These are phyloP conservation scores for Drosophila baimaii DNA, from an alignment of 1,140 invertebrate genomes.

Conservation along the genomic window DNA sequence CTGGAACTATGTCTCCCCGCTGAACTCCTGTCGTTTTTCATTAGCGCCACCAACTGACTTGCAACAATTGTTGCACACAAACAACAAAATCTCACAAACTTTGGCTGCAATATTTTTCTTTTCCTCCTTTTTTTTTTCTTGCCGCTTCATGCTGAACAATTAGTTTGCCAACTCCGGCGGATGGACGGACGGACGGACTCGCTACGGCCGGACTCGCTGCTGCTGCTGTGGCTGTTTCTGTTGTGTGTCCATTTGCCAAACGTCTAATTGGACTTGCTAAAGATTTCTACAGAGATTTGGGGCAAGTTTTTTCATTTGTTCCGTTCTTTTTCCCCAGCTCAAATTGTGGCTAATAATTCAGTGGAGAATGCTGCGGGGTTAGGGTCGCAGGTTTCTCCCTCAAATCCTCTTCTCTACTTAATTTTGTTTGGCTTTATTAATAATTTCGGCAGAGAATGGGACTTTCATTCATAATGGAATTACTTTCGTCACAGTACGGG, in stretches of 20 bases:
- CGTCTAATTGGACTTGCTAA: constrained; percentile 81
- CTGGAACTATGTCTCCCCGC: not conserved
- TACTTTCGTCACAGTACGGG: constrained; percentile 7
- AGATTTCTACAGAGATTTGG: constrained; percentile 82
- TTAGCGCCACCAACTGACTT: constrained; percentile 78
- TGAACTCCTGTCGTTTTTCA: constrained; percentile 70
- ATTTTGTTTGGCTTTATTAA: constrained; percentile 46
- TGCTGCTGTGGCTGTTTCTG: constrained; percentile 35
- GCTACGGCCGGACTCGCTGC: constrained; percentile 24
- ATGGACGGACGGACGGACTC: too few relatives aligned
- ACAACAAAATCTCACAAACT: constrained; percentile 48
- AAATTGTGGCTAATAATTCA: constrained; percentile 35
- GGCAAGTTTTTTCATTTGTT: constrained; percentile 55
- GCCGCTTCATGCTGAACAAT: constrained; percentile 79
- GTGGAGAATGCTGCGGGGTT: not conserved
- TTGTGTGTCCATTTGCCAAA: constrained; percentile 79
- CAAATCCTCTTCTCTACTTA: constrained; percentile 30
- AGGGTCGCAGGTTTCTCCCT: not conserved
- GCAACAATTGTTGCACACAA: constrained; percentile 78
- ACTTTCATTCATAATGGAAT: constrained; percentile 49
- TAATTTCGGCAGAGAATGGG: constrained; percentile 31
- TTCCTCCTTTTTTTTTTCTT: constrained; percentile 49
- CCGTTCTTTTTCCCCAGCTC: constrained; percentile 1
- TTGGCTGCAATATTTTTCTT: constrained; percentile 70
- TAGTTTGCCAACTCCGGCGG: constrained; percentile 61